phyloP scores from a whole-genome alignment of 2,888 invertebrate genomes.

The Ectemnius lituratus region DNA sequence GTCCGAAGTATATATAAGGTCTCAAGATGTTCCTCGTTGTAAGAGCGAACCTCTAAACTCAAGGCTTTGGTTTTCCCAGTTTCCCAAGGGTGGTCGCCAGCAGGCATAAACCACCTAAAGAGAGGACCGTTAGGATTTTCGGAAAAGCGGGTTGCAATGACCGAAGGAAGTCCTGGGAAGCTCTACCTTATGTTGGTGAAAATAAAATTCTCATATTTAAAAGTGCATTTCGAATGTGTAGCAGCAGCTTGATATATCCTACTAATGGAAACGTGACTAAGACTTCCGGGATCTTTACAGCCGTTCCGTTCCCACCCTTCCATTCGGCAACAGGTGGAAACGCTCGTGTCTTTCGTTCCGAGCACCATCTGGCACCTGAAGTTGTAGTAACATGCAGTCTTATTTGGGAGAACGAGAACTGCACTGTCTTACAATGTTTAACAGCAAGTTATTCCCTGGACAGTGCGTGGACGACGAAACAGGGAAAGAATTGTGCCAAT shows the following conservation, averaged over 20 bases:
- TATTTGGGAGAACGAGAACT: too few relatives aligned
- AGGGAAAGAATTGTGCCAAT: constrained; percentile 2
- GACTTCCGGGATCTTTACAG: background rate
- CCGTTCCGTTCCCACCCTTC: background rate
- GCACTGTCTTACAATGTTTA: too few relatives aligned
- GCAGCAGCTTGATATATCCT: background rate
- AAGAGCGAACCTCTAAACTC: too few relatives aligned
- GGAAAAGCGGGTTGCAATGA: constrained; percentile 6
- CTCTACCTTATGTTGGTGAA: too few relatives aligned
- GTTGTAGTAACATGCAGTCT: too few relatives aligned
- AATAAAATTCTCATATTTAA: background rate
- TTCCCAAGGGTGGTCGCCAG: constrained; percentile 11
- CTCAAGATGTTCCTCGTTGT: too few relatives aligned
- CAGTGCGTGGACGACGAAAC: background rate
- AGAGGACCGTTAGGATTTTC: constrained; percentile 26
- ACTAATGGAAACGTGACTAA: background rate
- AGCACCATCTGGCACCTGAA: too few relatives aligned
- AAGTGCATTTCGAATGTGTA: background rate
- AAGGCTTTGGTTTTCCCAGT: constrained; percentile 13
- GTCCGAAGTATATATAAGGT: too few relatives aligned
- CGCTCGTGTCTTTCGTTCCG: too few relatives aligned
- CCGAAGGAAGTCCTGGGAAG: background rate
- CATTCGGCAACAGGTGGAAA: background rate
- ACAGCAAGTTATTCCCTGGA: background rate
- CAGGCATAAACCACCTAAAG: constrained; percentile 26